Conservation (phyloP, 2,797 vertebrate species). For the Podarcis siculus region DNA sequence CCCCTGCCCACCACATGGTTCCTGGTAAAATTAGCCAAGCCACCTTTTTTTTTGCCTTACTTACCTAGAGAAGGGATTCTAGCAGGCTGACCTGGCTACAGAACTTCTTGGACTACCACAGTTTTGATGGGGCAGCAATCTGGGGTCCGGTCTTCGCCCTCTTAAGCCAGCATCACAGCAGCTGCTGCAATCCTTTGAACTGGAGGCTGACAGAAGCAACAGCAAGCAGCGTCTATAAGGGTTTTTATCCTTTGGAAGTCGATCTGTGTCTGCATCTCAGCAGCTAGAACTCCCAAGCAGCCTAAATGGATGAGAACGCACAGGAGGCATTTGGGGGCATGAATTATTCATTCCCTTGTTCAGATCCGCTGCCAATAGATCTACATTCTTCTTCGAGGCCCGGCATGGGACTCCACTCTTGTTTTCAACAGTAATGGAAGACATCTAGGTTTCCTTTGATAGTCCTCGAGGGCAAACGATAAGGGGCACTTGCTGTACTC, state of each 20-base stretch:
- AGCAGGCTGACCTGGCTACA: not conserved
- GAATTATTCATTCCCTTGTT: slow-evolving; percentile 60
- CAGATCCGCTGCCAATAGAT: slow-evolving; percentile 49
- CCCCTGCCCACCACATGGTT: not conserved
- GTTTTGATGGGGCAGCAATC: not conserved
- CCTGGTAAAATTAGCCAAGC: slow-evolving; percentile 21
- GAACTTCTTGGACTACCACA: not conserved
- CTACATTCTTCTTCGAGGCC: slow-evolving; percentile 55
- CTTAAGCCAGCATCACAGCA: slow-evolving; percentile 1
- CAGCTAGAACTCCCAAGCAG: slow-evolving; percentile 42
- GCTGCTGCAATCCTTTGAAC: slow-evolving; percentile 15
- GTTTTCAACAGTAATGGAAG: slow-evolving; percentile 63
- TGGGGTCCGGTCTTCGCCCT: slow-evolving; percentile 21
- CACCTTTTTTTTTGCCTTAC: slow-evolving; percentile 2
- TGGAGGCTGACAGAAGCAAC: not conserved
- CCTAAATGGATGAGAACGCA: slow-evolving; percentile 50
- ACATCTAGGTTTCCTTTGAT: not conserved
- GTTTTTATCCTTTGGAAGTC: slow-evolving; percentile 27
- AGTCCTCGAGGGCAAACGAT: slow-evolving; percentile 45
- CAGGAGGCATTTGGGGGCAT: slow-evolving; percentile 49
- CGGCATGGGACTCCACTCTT: not conserved
- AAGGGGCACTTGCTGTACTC: slow-evolving; percentile 45
- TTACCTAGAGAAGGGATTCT: slow-evolving; percentile 16
- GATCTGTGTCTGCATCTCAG: slow-evolving; percentile 42
- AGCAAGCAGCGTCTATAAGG: slow-evolving; percentile 22